phyloP scores from a whole-genome alignment of 2,113 vertebrate genomes.

The Anser brachyrhynchus region DNA sequence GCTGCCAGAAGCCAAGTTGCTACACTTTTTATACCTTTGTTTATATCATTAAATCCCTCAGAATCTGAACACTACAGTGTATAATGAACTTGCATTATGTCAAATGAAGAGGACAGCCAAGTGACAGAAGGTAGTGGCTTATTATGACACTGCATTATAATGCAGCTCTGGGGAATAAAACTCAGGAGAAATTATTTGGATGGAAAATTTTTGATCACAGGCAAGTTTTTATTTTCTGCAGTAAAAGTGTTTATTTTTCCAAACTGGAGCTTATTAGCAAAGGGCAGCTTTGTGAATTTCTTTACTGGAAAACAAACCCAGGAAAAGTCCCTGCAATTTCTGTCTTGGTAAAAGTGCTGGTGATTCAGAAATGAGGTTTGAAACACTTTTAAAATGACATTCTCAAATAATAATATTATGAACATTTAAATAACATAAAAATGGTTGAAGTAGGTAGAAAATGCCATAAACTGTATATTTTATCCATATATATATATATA shows the following conservation, averaged over 20 bases:
- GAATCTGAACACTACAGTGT: not conserved
- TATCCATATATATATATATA: not conserved
- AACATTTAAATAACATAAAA: not conserved
- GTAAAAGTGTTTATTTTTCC: not conserved
- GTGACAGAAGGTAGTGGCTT: constrained; percentile 57
- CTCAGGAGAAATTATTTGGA: constrained; percentile 26
- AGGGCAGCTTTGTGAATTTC: not conserved
- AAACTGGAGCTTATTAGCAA: not conserved
- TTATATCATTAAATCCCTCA: not conserved
- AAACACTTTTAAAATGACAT: not conserved
- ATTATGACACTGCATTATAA: constrained; percentile 12
- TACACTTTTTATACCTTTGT: not conserved
- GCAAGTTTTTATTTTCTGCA: not conserved
- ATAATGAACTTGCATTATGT: constrained; percentile 42
- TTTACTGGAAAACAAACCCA: not conserved
- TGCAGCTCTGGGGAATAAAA: constrained; percentile 17
- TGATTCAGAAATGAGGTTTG: not conserved
- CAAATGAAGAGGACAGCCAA: constrained; percentile 47
- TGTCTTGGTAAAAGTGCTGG: not conserved
- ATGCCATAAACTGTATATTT: not conserved
- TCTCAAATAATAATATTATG: not conserved
- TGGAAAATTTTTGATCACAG: not conserved
- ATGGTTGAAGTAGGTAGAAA: not conserved
- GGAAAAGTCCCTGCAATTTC: not conserved
- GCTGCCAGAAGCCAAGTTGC: not conserved